phyloP scores from a whole-genome alignment of 1,140 invertebrate genomes.

The Drosophila sucinea region DNA sequence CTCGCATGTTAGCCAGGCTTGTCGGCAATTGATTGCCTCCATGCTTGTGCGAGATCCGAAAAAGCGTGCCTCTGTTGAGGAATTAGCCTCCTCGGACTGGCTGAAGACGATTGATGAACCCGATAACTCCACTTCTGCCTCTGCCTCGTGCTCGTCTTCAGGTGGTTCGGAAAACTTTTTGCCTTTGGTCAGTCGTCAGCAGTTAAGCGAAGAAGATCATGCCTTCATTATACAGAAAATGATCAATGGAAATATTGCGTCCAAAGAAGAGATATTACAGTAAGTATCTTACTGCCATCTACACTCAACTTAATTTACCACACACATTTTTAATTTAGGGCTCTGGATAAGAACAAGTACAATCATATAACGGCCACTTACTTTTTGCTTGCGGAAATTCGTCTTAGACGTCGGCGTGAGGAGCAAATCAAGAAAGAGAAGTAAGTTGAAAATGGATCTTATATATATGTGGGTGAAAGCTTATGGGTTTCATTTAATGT shows the following conservation, averaged over 20 bases:
- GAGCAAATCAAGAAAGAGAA: constrained; percentile 85
- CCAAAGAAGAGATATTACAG: constrained; percentile 96
- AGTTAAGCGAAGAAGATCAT: constrained; percentile 96
- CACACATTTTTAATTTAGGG: constrained; percentile 85
- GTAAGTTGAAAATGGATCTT: constrained; percentile 25
- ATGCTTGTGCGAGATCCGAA: constrained; percentile 97
- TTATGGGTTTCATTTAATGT: not conserved
- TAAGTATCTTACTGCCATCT: constrained; percentile 83
- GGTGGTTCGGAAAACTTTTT: constrained; percentile 85
- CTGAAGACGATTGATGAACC: constrained; percentile 84
- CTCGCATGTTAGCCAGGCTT: constrained; percentile 92
- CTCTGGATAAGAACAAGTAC: constrained; percentile 97
- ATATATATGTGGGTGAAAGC: not conserved
- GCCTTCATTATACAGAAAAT: constrained; percentile 97
- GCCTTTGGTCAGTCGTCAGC: constrained; percentile 92
- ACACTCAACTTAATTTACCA: not conserved
- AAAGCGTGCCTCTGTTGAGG: constrained; percentile 92
- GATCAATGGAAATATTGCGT: constrained; percentile 97
- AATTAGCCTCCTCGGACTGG: constrained; percentile 96
- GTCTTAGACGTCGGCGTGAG: constrained; percentile 89
- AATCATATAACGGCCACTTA: constrained; percentile 99
- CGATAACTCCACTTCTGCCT: constrained; percentile 40
- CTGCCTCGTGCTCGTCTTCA: constrained; percentile 42
- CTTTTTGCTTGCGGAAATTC: constrained; percentile 97
- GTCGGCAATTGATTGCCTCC: constrained; percentile 91